Evolutionary conservation across 1,140 invertebrate species (phyloP).

Genomic region (Glomeris maerens): DNA sequence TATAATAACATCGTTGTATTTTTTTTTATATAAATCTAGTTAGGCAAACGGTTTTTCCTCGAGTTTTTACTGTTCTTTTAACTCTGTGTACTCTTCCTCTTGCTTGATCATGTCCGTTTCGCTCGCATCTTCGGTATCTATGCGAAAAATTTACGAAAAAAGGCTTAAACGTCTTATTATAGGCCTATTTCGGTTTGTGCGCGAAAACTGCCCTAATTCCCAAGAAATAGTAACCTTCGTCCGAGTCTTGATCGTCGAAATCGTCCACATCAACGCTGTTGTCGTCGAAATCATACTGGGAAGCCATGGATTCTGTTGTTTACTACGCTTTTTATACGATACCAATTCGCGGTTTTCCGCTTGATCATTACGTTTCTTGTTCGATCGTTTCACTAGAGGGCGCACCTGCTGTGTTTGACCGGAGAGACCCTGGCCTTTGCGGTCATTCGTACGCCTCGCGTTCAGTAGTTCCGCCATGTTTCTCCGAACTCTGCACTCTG

Average conservation of each 20-base stretch:
- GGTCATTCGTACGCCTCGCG: too few species aligned
- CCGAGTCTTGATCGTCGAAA: conserved; percentile 6
- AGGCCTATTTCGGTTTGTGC: neutral
- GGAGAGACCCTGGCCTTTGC: too few species aligned
- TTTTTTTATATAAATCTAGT: neutral
- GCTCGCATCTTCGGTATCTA: conserved; percentile 54
- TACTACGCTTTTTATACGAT: too few species aligned
- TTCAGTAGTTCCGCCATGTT: too few species aligned
- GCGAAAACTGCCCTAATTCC: neutral
- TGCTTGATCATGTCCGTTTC: conserved; percentile 64
- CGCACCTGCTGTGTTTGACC: too few species aligned
- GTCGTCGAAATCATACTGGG: too few species aligned
- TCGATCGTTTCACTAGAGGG: too few species aligned
- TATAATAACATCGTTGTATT: conserved; percentile 13
- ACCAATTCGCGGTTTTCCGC: too few species aligned
- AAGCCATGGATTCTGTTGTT: too few species aligned
- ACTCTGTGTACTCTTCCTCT: conserved; percentile 57
- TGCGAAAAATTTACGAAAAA: neutral
- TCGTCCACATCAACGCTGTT: conserved; percentile 8
- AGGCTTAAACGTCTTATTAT: neutral
- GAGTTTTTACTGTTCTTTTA: conserved; percentile 90
- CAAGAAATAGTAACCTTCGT: conserved; percentile 2
- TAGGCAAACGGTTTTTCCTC: conserved; percentile 28
- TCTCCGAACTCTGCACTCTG: too few species aligned
- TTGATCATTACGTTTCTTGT: too few species aligned